Evolutionary conservation across 2,888 invertebrate genomes (phyloP), one percentile per base, ranked within the genome.

Genomic region (Caenorhabditis auriculariae): DNA sequence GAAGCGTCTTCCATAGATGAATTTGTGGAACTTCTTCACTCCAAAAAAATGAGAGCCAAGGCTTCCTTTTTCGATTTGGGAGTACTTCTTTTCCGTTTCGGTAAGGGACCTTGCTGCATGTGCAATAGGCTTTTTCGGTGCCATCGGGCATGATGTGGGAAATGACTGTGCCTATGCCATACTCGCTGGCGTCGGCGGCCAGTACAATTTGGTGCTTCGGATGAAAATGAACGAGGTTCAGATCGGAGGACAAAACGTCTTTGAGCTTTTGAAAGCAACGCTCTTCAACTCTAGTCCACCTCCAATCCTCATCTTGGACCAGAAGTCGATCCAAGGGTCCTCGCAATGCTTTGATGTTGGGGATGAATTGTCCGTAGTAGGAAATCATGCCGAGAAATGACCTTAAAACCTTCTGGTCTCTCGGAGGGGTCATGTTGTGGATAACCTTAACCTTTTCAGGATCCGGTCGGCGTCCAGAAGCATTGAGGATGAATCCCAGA

Each of bases 171-270:
- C 75, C 48, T 82, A 74, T 58, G 70, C 82, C 66, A 67, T 71
- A 66, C 7, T 77, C 76, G 9, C 78, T 81, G 0, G 83, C 83
- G 72, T 84, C 83, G 37, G 81, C 78, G 1, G 82, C 76, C 3
- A 84, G 48, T 17, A 69, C 57, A 4, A 83, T 39, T 23, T 69
- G 74, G 19, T 67, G 50, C n/a, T 32, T 49, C 1, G 75, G 76
- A 43, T 82, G 74, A 62, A 73, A 82, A 56, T 82, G 78, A 12
- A 65, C 63, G 6, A 82, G 63, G 4, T 78, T 62, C 1, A 41
- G 15, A 17, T 42, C 35, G n/a, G 47, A 45, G 19, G 35, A n/a
- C 3, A 65, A 41, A 0, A 37, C 23, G 5, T 46, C 0, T 27
- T 52, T 51, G 32, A 55, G 28, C 0, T 28, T 7, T 2, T 56